Conservation (phyloP, 2,113 vertebrate species). For the Procavia capensis region DNA sequence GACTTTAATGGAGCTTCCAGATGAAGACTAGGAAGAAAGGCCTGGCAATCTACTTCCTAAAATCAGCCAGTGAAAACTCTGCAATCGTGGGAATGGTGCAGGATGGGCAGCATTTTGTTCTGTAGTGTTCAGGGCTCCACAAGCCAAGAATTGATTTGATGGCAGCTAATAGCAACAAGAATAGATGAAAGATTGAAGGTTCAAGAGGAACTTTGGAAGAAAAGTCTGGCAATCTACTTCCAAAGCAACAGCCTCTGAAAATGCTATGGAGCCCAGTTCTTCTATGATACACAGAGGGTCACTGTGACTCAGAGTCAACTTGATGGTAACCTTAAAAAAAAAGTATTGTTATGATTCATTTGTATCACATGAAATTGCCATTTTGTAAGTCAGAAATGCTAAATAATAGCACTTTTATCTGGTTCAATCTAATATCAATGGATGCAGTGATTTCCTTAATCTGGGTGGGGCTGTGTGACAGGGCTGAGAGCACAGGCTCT, state of each 20-base stretch:
- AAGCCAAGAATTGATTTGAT: not conserved
- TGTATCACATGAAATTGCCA: not conserved
- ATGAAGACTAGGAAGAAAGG: not conserved
- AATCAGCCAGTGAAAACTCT: not conserved
- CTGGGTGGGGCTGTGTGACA: not conserved
- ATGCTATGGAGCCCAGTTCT: not conserved
- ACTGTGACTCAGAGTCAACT: not conserved
- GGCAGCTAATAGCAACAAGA: not conserved
- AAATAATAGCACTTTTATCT: not conserved
- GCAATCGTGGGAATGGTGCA: not conserved
- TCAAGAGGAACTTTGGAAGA: not conserved
- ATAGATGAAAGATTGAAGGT: not conserved
- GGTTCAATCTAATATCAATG: not conserved
- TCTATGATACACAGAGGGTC: not conserved
- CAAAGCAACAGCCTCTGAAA: not conserved
- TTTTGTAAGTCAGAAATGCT: not conserved
- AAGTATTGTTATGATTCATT: not conserved
- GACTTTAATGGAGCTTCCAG: not conserved
- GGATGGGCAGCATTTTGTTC: not conserved
- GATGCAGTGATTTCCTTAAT: rapidly evolving
- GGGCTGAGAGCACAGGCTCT: not conserved
- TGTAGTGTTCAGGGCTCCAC: not conserved
- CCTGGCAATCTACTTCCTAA: not conserved
- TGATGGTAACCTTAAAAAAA: not conserved
- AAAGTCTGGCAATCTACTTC: not conserved